Conservation (phyloP, 2,888 invertebrate genomes). For the Mythimna albipuncta region DNA sequence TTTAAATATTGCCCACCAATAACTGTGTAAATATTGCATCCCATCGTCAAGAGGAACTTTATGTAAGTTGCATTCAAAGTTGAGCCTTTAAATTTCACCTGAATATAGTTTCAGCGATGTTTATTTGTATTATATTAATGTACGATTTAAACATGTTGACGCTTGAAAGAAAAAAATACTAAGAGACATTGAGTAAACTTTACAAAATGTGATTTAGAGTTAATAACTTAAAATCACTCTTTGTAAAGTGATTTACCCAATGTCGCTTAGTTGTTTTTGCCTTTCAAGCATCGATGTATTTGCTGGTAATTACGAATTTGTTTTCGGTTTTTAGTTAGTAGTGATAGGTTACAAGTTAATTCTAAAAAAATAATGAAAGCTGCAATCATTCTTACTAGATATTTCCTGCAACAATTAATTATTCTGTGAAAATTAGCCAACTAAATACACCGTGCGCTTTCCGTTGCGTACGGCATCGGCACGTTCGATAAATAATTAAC, state of each 20-base stretch:
- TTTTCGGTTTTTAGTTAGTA: background rate
- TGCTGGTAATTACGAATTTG: background rate
- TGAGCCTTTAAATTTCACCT: conserved; percentile 23
- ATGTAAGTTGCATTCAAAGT: conserved; percentile 17
- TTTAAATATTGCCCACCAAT: conserved; percentile 48
- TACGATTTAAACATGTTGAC: background rate
- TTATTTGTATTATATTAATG: conserved; percentile 9
- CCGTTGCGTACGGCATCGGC: conserved; percentile 67
- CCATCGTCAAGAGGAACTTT: conserved; percentile 33
- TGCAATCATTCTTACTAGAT: conserved; percentile 40
- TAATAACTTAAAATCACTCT: too few species aligned
- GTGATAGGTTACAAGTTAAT: background rate
- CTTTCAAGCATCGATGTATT: background rate
- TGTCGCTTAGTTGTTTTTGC: too few species aligned
- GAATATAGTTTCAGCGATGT: background rate
- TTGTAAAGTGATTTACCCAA: too few species aligned
- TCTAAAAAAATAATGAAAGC: conserved; percentile 1
- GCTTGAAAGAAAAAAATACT: too few species aligned
- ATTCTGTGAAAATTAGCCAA: conserved; percentile 56
- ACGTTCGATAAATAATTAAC: conserved; percentile 86
- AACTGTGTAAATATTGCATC: conserved; percentile 51
- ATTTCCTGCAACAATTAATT: conserved; percentile 53
- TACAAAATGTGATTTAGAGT: too few species aligned
- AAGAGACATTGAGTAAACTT: too few species aligned
- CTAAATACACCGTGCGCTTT: conserved; percentile 49